These are phyloP conservation scores for Mesorhabditis sp. DNA, from an alignment of 2,888 invertebrate genomes.

Conservation along the genomic window DNA sequence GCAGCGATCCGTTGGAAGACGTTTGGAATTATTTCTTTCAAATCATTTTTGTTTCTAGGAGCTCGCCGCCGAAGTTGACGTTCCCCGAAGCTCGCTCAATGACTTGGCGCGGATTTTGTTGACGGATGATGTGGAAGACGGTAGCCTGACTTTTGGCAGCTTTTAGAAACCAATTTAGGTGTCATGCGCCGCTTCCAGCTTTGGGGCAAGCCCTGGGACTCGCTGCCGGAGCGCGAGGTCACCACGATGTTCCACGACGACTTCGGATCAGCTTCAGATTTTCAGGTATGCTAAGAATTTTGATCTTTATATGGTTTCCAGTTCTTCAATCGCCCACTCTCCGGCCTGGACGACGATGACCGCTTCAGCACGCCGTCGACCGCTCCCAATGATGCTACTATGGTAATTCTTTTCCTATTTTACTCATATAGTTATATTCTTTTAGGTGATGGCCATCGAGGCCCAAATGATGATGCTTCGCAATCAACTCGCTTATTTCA, in stretches of 20 bases:
- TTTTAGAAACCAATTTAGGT: neutral
- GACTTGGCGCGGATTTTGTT: neutral
- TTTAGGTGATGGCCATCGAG: too few species aligned
- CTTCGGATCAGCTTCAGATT: neutral
- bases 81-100: neutral
- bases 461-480: too few species aligned
- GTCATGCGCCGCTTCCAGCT: neutral
- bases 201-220: conserved; percentile 1
- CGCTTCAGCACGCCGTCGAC: too few species aligned
- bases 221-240: neutral
- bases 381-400: too few species aligned
- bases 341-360: too few species aligned
- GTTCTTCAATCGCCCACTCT: too few species aligned
- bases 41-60: neutral
- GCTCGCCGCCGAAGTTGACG: neutral
- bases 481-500: too few species aligned
- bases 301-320: too few species aligned
- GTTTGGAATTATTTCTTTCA: neutral
- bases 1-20: neutral
- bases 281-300: neutral
- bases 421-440: too few species aligned
- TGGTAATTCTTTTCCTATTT: too few species aligned
- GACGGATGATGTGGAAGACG: conserved; percentile 4
- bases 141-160: neutral
- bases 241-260: neutral